Percentiles rank a stretch among this genome's conserved stretches.
phyloP scores from a whole-genome alignment of 2,113 vertebrate species.

The Ranitomeya imitator region DNA sequence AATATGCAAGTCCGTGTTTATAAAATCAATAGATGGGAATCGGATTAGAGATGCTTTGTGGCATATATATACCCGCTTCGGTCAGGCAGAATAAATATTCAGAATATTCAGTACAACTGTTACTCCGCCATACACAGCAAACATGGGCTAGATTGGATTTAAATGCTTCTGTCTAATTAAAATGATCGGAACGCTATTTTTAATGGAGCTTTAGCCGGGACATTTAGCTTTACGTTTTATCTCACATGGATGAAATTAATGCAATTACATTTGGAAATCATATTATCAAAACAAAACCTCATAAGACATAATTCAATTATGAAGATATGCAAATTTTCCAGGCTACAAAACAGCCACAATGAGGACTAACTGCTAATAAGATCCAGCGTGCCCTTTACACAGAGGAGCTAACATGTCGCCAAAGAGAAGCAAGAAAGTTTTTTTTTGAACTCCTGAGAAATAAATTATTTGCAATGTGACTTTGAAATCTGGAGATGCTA shows the following conservation, averaged over 20 bases:
- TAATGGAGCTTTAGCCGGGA: conserved; percentile 25
- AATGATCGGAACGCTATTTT: conserved; percentile 12
- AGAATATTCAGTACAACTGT: background rate
- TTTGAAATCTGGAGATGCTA: conserved; percentile 42
- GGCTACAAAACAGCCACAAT: conserved; percentile 39
- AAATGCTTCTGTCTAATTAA: conserved; percentile 45
- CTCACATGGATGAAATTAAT: conserved; percentile 39
- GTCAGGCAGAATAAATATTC: conserved; percentile 13
- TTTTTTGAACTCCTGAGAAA: conserved; percentile 23
- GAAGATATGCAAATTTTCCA: conserved; percentile 45
- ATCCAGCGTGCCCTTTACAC: conserved; percentile 23
- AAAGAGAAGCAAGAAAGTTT: conserved; percentile 16
- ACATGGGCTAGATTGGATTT: background rate
- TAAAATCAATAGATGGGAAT: background rate
- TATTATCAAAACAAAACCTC: conserved; percentile 54
- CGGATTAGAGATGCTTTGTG: background rate
- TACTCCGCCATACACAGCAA: conserved; percentile 5
- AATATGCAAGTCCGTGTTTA: too few relatives aligned
- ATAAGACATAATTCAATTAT: conserved; percentile 48
- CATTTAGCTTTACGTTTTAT: conserved; percentile 36
- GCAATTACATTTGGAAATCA: conserved; percentile 47
- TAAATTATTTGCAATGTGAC: conserved; percentile 46
- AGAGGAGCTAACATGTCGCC: background rate
- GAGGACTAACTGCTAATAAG: conserved; percentile 25
- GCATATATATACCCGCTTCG: background rate